Base-by-base conservation (phyloP, 2,113 vertebrate species). In the Dipodomys merriami region DNA sequence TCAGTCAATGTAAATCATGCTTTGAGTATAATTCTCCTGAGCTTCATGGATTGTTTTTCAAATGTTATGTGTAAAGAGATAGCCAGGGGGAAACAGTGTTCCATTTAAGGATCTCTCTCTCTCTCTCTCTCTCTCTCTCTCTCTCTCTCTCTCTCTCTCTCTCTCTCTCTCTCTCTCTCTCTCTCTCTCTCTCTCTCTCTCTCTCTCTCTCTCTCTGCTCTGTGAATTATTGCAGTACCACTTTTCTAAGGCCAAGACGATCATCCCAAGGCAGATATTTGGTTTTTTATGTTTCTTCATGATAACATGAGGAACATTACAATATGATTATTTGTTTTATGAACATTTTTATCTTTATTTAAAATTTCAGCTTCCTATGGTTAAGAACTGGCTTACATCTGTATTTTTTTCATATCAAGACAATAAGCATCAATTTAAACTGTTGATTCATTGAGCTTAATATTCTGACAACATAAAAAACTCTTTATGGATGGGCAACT, bases 41-140 rank as follows among this genome's bases (percentile, higher is more conserved):
- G 91, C 78, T 88, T 94, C 86, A 65, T 83, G 80, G 87, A 64
- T 29, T 78, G 94, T 96, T 97, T 98, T 95, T 96, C 96, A 97
- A 93, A 93, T 86, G 22, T 62, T 90, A 2, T 84, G 65, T 82
- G 85, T 53, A 64, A 49, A 94, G 95, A 77, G 94, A 30, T 20
- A 74, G 93, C 74, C 90, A 91, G 91, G 1, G 90, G 94, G 88
- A 97, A 97, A 91, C 91, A 91, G 92, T 49, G 18, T 94, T 96
- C 96, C 93, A 90, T 95, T 96, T 96, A 80, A 91, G 92, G 92
- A 95, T 91, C 39, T 13, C 44, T 7, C 25, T 19, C 83, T 77
- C 90, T 33, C 23, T 20, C 49, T 53, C 49, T 53, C 49, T 53
- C 49, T 53, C 49, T 53, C 49, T 53, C 49, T 53, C 9, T 53